These are phyloP conservation scores for Myopa tessellatipennis DNA, from an alignment of 2,888 invertebrate species.

Conservation along the genomic window DNA sequence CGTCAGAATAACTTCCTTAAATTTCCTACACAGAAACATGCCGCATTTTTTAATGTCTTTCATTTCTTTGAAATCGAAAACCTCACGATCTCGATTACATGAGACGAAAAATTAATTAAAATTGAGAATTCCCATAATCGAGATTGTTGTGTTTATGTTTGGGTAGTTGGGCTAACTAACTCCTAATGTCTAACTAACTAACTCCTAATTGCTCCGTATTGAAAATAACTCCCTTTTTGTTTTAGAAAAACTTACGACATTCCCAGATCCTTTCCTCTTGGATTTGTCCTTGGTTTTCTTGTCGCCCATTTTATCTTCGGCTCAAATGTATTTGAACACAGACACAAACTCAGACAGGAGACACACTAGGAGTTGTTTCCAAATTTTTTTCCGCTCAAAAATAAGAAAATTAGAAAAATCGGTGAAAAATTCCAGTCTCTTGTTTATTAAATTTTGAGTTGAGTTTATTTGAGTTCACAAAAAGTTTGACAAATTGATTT, in stretches of 20 bases:
- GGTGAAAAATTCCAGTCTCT: conserved; percentile 17
- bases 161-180: too few relatives aligned
- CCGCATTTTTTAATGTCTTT: too few relatives aligned
- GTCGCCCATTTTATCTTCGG: not conserved
- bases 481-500: conserved; percentile 9
- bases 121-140: too few relatives aligned
- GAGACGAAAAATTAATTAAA: too few relatives aligned
- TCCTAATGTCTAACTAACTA: too few relatives aligned
- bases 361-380: not conserved
- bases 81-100: too few relatives aligned
- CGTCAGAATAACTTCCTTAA: too few relatives aligned
- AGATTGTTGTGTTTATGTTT: too few relatives aligned
- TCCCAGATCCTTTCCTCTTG: conserved; percentile 10
- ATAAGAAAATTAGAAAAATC: conserved; percentile 20
- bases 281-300: not conserved
- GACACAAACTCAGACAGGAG: not conserved
- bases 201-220: too few relatives aligned
- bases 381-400: not conserved
- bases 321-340: not conserved
- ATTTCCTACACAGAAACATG: too few relatives aligned
- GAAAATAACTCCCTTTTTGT: too few relatives aligned
- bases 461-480: not conserved
- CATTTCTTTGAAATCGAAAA: too few relatives aligned
- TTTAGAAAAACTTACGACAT: not conserved
- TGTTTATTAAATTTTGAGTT: conserved; percentile 37